Evolutionary conservation across 2,888 invertebrate species (phyloP).

Genomic region (Podotricha telesiphe): DNA sequence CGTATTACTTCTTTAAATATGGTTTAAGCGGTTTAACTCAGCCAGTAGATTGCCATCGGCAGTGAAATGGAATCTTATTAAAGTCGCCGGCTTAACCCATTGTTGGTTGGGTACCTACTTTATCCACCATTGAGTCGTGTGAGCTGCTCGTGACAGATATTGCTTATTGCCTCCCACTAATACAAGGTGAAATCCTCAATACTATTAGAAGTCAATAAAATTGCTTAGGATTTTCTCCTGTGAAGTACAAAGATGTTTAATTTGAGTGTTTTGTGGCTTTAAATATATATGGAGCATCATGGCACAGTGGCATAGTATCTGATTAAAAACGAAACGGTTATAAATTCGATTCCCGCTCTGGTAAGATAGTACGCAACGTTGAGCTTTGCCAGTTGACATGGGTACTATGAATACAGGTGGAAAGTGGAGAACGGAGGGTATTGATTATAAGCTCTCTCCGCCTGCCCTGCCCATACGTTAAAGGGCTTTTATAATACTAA

Average conservation of each 20-base stretch:
- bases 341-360: too few relatives aligned
- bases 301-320: too few relatives aligned
- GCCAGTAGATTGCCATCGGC: constrained; percentile 32
- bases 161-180: constrained; percentile 36
- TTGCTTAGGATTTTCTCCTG: constrained; percentile 8
- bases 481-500: too few relatives aligned
- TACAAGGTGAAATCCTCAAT: constrained; percentile 14
- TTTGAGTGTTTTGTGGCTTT: background rate
- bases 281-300: too few relatives aligned
- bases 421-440: too few relatives aligned
- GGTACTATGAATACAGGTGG: too few relatives aligned
- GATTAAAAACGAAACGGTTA: too few relatives aligned
- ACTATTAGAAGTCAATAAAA: constrained; percentile 12
- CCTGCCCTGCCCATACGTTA: too few relatives aligned
- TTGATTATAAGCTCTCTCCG: too few relatives aligned
- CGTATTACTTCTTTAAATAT: constrained; percentile 26
- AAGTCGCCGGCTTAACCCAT: constrained; percentile 38
- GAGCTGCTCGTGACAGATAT: constrained; percentile 42
- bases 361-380: too few relatives aligned
- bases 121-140: constrained; percentile 36
- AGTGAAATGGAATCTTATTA: constrained; percentile 41
- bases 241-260: background rate
- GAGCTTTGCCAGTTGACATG: too few relatives aligned
- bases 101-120: constrained; percentile 30
- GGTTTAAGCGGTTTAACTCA: constrained; percentile 30